Conservation (phyloP, 1,140 invertebrate species). For the Stegodyphus dumicola region DNA sequence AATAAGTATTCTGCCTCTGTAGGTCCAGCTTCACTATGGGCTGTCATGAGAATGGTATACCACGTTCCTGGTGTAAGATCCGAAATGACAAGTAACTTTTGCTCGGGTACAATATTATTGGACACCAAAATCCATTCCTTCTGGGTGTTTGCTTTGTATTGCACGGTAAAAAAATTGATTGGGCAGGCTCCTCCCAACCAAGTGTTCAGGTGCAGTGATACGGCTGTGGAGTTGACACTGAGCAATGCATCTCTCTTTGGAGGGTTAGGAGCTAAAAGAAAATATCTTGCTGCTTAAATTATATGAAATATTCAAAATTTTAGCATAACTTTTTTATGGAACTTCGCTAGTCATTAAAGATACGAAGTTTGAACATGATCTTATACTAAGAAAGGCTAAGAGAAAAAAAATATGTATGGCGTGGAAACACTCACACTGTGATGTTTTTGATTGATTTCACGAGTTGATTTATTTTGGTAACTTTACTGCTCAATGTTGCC, state of each 20-base stretch:
- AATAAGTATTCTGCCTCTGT: conserved; percentile 87
- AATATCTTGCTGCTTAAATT: not conserved
- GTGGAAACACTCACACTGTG: too few species aligned
- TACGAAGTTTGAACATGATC: too few species aligned
- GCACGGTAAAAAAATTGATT: conserved; percentile 94
- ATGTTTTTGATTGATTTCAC: too few species aligned
- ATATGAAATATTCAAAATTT: too few species aligned
- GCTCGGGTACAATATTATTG: conserved; percentile 88
- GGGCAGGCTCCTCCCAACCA: conserved; percentile 96
- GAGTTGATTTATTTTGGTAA: too few species aligned
- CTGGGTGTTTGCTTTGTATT: conserved; percentile 79
- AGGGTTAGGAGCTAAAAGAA: conserved; percentile 61
- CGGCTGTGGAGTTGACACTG: conserved; percentile 89
- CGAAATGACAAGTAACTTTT: conserved; percentile 67
- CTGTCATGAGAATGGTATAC: conserved; percentile 87
- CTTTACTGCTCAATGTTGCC: too few species aligned
- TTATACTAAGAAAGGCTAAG: too few species aligned
- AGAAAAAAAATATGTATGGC: too few species aligned
- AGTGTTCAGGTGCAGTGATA: conserved; percentile 88
- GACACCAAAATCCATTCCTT: conserved; percentile 92
- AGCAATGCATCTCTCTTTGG: conserved; percentile 70
- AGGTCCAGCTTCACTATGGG: conserved; percentile 92
- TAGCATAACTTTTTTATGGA: too few species aligned
- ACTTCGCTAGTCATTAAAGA: too few species aligned
- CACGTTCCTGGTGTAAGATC: conserved; percentile 85